Base-by-base conservation (phyloP, 2,113 vertebrate species). In the Oenanthe melanoleuca region DNA sequence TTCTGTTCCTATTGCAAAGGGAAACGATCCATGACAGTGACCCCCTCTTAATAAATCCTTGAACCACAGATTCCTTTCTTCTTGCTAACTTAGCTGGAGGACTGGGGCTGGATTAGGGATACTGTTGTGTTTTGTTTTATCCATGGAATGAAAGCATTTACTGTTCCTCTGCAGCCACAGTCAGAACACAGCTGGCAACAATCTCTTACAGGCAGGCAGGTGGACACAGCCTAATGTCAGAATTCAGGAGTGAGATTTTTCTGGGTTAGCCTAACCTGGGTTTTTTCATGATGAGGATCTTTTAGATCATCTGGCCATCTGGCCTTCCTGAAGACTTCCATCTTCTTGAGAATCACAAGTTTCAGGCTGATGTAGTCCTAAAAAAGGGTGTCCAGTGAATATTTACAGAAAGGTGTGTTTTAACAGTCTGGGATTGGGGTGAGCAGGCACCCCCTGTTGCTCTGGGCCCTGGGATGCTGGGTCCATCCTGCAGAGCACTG, bases 131-230 rank as follows among this genome's bases (percentile, higher is more conserved):
- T 52, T 29, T 52, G 50, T 52, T 52, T 52, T 28, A 44, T 19
- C 29, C 12, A 8, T 0, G 0, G 47, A 77, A 65, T 0, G 4
- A 13, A 9, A 79, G 21, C 21, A 19, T n/a, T 63, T 67, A 3
- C 28, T 69, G 5, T 55, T 91, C 31, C 53, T 65, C 16, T 80
- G 64, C n/a, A 4, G 28, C 45, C 22, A 2, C 1, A 50, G 29
- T 61, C 29, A 37, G 25, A 45, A 12, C 21, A 21, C 14, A 49
- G 49, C 57, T 66, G 52, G 31, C 26, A 79, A 2, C 59, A 55
- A 4, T 29, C 19, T 90, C 13, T 18, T 65, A 37, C 34, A 37
- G 50, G 49, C 88, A 86, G 40, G 34, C 16, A 63, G 37, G 17
- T 0, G 5, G 57, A 10, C 12, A 5, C 9, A 24, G 42, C 16